A percentile compares a stretch with the other conserved stretches of the same genome.
These are phyloP conservation scores for Encarsia formosa DNA, from an alignment of 2,888 invertebrate species.

Conservation along the genomic window DNA sequence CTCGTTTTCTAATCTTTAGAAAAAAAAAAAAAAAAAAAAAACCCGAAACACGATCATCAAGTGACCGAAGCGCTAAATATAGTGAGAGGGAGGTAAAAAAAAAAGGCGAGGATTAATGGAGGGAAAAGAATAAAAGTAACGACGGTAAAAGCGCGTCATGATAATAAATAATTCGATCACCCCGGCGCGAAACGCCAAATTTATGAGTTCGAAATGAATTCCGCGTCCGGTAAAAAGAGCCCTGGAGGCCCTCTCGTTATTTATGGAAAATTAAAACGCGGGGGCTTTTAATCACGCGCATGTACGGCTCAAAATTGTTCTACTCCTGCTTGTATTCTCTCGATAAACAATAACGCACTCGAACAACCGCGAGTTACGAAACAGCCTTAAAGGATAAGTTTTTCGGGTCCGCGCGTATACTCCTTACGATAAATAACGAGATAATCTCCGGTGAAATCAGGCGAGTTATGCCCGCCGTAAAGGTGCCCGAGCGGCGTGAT, in stretches of 20 bases:
- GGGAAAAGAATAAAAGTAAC: neutral
- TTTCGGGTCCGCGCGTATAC: slow-evolving; percentile 10
- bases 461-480: slow-evolving; percentile 48
- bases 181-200: slow-evolving; percentile 8
- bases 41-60: neutral
- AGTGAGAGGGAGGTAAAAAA: slow-evolving; percentile 6
- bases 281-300: neutral
- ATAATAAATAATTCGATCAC: slow-evolving; percentile 23
- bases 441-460: slow-evolving; percentile 49
- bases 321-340: too few species aligned
- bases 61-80: slow-evolving; percentile 13
- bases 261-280: slow-evolving; percentile 23
- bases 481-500: slow-evolving; percentile 28
- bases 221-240: neutral
- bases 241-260: slow-evolving; percentile 6
- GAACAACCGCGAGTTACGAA: too few species aligned
- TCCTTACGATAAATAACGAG: slow-evolving; percentile 46
- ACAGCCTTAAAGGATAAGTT: too few species aligned
- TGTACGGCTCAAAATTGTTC: neutral
- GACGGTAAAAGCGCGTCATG: slow-evolving; percentile 12
- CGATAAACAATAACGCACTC: too few species aligned
- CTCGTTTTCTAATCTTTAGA: neutral
- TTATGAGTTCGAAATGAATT: slow-evolving; percentile 19
- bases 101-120: neutral
- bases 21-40: neutral